Conservation (phyloP, 2,797 vertebrate genomes). For the Gastrophryne carolinensis region DNA sequence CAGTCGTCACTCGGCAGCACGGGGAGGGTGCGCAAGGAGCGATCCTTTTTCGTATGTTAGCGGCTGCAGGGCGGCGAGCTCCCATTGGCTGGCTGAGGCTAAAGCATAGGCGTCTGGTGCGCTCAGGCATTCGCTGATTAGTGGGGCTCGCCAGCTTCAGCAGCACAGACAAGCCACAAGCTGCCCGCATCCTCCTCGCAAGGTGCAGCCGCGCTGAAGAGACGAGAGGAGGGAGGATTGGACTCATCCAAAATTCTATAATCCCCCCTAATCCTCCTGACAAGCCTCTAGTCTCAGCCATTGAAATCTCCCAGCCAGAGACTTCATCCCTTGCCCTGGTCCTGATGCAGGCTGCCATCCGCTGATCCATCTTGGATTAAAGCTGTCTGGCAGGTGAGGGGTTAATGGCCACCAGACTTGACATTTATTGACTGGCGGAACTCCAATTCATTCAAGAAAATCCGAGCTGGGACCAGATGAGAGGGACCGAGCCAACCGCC, state of each 20-base stretch:
- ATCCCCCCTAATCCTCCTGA: no score
- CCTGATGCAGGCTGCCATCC: no score
- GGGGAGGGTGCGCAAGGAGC: conserved; percentile 5
- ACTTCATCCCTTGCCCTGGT: background rate
- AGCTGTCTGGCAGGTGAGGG: background rate
- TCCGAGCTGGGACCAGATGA: background rate
- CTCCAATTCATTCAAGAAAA: background rate
- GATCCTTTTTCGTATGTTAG: background rate
- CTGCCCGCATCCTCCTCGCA: background rate
- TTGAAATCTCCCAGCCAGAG: background rate
- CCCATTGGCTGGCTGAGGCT: conserved; percentile 26
- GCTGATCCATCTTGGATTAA: no score
- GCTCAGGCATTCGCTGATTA: background rate
- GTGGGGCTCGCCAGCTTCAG: background rate
- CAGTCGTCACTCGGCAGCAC: background rate
- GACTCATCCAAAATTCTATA: no score
- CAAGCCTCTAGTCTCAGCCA: background rate
- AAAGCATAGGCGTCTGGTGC: conserved; percentile 5
- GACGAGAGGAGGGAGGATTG: background rate
- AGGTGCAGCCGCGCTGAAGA: background rate
- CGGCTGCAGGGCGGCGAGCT: background rate
- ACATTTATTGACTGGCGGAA: background rate
- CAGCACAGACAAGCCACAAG: background rate
- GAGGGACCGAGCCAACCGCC: background rate
- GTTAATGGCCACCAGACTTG: background rate